These are phyloP conservation scores for Emydoidea blandingii DNA, from an alignment of 2,797 vertebrate genomes.

Conservation along the genomic window DNA sequence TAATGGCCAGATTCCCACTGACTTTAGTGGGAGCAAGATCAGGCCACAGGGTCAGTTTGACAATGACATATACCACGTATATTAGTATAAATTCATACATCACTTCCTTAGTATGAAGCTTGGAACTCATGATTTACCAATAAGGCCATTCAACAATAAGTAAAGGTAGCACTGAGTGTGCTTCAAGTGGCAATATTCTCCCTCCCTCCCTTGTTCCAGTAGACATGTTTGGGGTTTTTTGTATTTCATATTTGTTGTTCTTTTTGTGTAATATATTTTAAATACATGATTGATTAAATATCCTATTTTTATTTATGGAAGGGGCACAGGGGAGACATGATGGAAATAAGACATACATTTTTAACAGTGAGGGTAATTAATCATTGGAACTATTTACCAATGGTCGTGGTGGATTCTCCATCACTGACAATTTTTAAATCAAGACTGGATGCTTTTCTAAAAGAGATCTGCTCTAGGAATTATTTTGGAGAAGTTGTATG, in stretches of 20 bases:
- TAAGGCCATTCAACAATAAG: background rate
- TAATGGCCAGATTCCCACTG: background rate
- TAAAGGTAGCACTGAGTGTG: background rate
- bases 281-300: background rate
- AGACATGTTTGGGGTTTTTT: conserved; percentile 3
- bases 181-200: background rate
- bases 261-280: no score
- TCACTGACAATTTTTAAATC: background rate
- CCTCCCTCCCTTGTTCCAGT: conserved; percentile 11
- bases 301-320: conserved; percentile 9
- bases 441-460: background rate
- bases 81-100: background rate
- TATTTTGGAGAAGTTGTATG: background rate
- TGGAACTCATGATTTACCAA: conserved; percentile 13
- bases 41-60: background rate
- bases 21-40: background rate
- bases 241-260: background rate
- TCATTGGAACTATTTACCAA: background rate
- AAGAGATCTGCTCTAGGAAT: background rate
- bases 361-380: background rate
- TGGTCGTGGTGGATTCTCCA: background rate
- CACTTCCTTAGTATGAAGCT: background rate
- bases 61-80: background rate
- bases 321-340: conserved; percentile 1
- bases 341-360: background rate